Conservation (phyloP, 2,797 vertebrate species). For the Distichodus sexfasciatus region DNA sequence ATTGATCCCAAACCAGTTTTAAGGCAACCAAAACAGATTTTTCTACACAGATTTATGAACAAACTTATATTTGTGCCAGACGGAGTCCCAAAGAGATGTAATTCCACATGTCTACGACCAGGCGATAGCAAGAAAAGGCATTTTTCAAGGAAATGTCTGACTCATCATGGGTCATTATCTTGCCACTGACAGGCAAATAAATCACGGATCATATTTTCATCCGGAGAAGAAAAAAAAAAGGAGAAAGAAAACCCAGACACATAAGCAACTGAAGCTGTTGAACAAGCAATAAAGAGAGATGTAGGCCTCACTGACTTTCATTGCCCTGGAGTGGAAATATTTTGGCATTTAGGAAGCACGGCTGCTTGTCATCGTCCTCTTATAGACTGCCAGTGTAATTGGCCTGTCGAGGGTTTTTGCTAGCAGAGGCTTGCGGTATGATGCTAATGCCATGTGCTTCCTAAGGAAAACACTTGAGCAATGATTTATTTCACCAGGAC, state of each 20-base stretch:
- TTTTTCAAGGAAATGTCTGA: slow-evolving; percentile 26
- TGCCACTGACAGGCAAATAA: slow-evolving; percentile 46
- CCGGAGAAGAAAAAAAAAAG: slow-evolving; percentile 9
- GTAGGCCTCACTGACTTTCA: slow-evolving; percentile 4
- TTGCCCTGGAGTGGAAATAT: slow-evolving; percentile 44
- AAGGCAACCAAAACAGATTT: too few species aligned
- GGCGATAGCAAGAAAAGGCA: slow-evolving; percentile 11
- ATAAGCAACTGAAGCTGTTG: slow-evolving; percentile 14
- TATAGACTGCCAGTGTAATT: slow-evolving; percentile 46
- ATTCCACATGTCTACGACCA: slow-evolving; percentile 37
- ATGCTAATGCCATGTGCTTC: slow-evolving; percentile 30
- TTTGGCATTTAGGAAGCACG: slow-evolving; percentile 39
- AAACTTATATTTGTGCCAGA: too few species aligned
- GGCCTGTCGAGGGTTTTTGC: slow-evolving; percentile 28
- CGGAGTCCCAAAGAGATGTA: slow-evolving; percentile 20
- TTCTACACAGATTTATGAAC: too few species aligned
- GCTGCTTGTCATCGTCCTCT: slow-evolving; percentile 37
- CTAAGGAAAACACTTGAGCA: slow-evolving; percentile 46
- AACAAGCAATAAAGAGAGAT: slow-evolving; percentile 33
- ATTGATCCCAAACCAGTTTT: too few species aligned
- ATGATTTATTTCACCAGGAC: slow-evolving; percentile 42
- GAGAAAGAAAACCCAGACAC: too few species aligned
- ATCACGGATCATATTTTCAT: slow-evolving; percentile 30
- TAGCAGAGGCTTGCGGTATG: slow-evolving; percentile 33
- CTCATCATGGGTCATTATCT: slow-evolving; percentile 51